Percentiles rank a stretch among this genome's conserved stretches.
Conservation (phyloP, 2,888 invertebrate genomes). For the Papilio elwesi region DNA sequence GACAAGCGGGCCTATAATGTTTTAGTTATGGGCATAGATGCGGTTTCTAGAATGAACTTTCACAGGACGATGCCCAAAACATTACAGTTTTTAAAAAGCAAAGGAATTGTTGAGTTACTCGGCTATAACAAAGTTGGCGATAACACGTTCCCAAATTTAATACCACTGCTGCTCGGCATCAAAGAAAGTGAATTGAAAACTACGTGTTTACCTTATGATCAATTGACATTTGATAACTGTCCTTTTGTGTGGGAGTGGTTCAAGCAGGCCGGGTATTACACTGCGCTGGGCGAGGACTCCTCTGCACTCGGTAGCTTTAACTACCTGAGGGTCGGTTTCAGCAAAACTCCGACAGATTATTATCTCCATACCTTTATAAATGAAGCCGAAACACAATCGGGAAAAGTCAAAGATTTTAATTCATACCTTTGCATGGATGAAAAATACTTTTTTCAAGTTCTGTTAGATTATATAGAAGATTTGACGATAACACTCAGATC, state of each 20-base stretch:
- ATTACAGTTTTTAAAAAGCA: conserved; percentile 79
- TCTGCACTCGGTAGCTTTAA: conserved; percentile 89
- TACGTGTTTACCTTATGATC: conserved; percentile 82
- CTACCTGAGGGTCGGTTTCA: conserved; percentile 88
- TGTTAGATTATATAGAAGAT: conserved; percentile 87
- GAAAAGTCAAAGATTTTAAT: conserved; percentile 84
- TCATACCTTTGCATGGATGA: conserved; percentile 87
- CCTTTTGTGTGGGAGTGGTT: conserved; percentile 92
- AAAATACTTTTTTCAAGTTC: conserved; percentile 85
- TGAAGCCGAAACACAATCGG: conserved; percentile 83
- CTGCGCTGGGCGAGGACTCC: conserved; percentile 91
- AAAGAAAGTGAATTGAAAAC: conserved; percentile 83
- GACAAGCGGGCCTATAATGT: conserved; percentile 81
- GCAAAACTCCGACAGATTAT: conserved; percentile 90
- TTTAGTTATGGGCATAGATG: conserved; percentile 91
- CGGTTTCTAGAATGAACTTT: conserved; percentile 92
- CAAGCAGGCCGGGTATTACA: conserved; percentile 87
- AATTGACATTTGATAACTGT: conserved; percentile 87
- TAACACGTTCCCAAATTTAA: conserved; percentile 94
- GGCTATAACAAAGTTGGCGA: conserved; percentile 97
- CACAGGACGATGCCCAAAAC: conserved; percentile 91
- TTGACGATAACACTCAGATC: conserved; percentile 82
- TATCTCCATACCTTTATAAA: conserved; percentile 89
- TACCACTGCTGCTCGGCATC: conserved; percentile 90
- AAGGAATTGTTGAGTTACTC: conserved; percentile 88